Conservation (phyloP, 2,888 invertebrate species). For the Augiades crinisus region DNA sequence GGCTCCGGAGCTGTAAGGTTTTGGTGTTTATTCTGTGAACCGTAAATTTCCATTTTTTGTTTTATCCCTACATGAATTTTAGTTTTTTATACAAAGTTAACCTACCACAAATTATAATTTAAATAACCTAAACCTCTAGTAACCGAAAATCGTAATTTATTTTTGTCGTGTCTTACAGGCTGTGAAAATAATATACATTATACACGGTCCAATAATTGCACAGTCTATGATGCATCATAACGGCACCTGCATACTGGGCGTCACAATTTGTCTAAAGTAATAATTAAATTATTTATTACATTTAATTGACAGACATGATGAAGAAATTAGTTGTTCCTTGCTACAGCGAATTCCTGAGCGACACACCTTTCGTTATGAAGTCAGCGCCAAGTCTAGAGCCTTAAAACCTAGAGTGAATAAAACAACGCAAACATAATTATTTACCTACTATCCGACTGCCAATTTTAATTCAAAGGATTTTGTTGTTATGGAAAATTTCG, state of each 20-base stretch:
- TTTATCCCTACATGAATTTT: too few species aligned
- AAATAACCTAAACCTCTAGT: too few species aligned
- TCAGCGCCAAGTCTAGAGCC: slow-evolving; percentile 52
- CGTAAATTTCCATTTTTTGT: too few species aligned
- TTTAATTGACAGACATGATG: slow-evolving; percentile 28
- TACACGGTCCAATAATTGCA: slow-evolving; percentile 16
- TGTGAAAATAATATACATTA: neutral
- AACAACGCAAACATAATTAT: neutral
- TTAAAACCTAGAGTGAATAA: slow-evolving; percentile 30
- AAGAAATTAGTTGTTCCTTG: slow-evolving; percentile 40
- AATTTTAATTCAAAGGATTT: neutral
- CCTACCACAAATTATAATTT: too few species aligned
- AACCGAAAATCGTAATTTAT: neutral
- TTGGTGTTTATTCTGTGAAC: too few species aligned
- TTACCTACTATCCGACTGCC: neutral
- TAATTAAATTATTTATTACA: slow-evolving; percentile 30
- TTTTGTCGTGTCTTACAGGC: neutral
- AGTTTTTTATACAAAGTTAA: too few species aligned
- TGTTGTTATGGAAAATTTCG: neutral
- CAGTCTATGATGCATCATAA: neutral
- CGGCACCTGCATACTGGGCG: slow-evolving; percentile 8
- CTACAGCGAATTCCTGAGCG: slow-evolving; percentile 55
- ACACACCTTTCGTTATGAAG: slow-evolving; percentile 73
- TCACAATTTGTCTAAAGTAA: slow-evolving; percentile 27
- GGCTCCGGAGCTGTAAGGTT: too few species aligned